A percentile compares a stretch with the other conserved stretches of the same genome.
phyloP scores from a whole-genome alignment of 2,113 vertebrate species.

The Clarias macrocephalus region DNA sequence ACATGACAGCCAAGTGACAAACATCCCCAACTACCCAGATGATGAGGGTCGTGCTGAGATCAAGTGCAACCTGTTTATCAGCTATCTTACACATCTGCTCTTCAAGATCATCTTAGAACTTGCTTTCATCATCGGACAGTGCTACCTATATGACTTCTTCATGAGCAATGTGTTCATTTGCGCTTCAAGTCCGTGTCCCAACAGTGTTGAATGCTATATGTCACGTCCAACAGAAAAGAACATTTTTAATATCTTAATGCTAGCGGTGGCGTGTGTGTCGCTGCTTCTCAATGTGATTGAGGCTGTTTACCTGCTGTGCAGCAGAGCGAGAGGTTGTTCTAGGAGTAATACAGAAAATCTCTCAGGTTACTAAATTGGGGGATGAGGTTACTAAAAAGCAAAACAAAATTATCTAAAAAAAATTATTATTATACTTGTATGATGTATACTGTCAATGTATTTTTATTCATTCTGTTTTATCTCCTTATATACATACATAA shows the following conservation, averaged over 20 bases:
- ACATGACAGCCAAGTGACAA: conserved; percentile 16
- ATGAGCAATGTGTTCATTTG: conserved; percentile 72
- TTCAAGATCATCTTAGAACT: conserved; percentile 77
- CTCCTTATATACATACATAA: too few relatives aligned
- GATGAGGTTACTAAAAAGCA: too few relatives aligned
- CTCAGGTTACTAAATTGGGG: too few relatives aligned
- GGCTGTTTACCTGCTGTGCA: conserved; percentile 74
- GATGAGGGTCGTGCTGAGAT: conserved; percentile 72
- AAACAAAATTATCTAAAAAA: too few relatives aligned
- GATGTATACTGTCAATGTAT: too few relatives aligned
- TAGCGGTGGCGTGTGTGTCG: conserved; percentile 74
- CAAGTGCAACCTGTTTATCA: conserved; percentile 73
- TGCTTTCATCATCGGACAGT: conserved; percentile 77
- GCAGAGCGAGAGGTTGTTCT: conserved; percentile 53
- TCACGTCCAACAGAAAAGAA: conserved; percentile 82
- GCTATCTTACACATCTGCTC: conserved; percentile 73
- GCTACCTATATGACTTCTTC: conserved; percentile 78
- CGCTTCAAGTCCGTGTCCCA: conserved; percentile 72
- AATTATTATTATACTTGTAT: too few relatives aligned
- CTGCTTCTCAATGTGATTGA: conserved; percentile 73
- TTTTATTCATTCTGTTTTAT: too few relatives aligned
- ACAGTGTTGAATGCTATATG: conserved; percentile 81
- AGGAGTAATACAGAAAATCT: conserved; percentile 10
- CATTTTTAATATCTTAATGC: conserved; percentile 84
- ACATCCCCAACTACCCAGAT: conserved; percentile 76